Base-by-base conservation (phyloP, 2,888 invertebrate species). In the Andrena bicolor region DNA sequence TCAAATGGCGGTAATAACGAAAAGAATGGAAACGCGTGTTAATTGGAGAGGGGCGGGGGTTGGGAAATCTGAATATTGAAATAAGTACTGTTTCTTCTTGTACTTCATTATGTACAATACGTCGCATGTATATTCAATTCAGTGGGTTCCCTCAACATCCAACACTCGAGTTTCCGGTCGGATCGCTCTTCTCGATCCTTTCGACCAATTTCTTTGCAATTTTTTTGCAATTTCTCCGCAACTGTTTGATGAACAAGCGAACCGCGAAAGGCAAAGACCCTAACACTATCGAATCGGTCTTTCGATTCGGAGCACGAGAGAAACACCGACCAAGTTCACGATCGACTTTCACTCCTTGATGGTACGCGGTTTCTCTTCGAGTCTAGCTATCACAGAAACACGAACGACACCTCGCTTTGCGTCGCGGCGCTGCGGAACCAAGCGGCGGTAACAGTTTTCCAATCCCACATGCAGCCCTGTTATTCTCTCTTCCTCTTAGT, bases 321-420 rank as follows among this genome's bases (percentile, higher is more conserved):
- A 68, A 28, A 51, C 41, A 32, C 61, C 83, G 78, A 69, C 90
- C 90, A 93, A 93, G 93, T 93, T 93, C 92, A 93, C 90, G 93
- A 92, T 93, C 93, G 91, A 92, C 93, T 93, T 93, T 93, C 93
- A 92, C 93, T 90, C 82, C 75, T 80, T 75, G 76, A 82, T 76
- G 85, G 65, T 69, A 70, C 85, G 66, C 35, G 63, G 72, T 84
- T 83, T 83, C 83, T 76, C 83, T 66, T 28, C 16, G 65, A 26
- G 70, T 41, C 41, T 79, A 80, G 65, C 65, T 66, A 56, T 63
- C 65, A 66, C 58, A 26, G 58, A 65, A 64, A 13, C 32, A 58
- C 51, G 30, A 20, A 30, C 32, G 20, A 30, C 41, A 5, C 5
- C 13, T 16, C 41, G 41, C 16, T 16, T 16, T 41, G 4, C 41